Percentiles rank a stretch among this genome's conserved stretches.
Conservation (phyloP, 1,140 invertebrate genomes). For the Aphaenogaster rudis region DNA sequence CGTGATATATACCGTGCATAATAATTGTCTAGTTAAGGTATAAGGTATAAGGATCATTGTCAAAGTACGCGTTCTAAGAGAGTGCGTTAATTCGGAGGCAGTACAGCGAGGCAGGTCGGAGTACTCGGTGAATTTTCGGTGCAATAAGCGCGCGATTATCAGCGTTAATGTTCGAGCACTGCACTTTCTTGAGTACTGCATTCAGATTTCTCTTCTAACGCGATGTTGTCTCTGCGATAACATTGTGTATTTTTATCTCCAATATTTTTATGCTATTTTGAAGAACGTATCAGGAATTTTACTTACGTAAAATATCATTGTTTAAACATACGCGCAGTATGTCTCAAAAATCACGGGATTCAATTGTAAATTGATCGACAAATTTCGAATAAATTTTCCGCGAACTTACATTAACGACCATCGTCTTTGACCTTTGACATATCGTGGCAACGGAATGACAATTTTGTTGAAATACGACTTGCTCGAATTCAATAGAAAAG, state of each 20-base stretch:
- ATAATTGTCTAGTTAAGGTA: conserved; percentile 27
- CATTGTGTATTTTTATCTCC: neutral
- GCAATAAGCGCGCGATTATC: conserved; percentile 25
- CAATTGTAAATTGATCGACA: neutral
- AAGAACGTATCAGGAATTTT: neutral
- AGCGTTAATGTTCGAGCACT: neutral
- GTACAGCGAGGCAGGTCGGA: neutral
- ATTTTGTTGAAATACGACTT: neutral
- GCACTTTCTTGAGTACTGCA: neutral
- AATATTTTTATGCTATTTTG: neutral
- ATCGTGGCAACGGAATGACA: neutral
- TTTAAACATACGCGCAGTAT: neutral
- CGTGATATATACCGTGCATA: neutral
- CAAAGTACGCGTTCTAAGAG: conserved; percentile 44
- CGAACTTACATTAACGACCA: neutral
- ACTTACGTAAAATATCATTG: neutral
- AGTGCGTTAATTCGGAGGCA: neutral
- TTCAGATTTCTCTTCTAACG: neutral
- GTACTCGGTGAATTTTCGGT: neutral
- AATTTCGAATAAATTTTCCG: neutral
- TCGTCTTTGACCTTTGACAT: neutral
- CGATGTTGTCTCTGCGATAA: neutral
- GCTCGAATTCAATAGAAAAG: neutral
- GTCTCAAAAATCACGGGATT: too few species aligned
- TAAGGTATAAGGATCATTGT: conserved; percentile 37